Base-by-base conservation (phyloP, 2,888 invertebrate genomes). In the Acleris sparsana region DNA sequence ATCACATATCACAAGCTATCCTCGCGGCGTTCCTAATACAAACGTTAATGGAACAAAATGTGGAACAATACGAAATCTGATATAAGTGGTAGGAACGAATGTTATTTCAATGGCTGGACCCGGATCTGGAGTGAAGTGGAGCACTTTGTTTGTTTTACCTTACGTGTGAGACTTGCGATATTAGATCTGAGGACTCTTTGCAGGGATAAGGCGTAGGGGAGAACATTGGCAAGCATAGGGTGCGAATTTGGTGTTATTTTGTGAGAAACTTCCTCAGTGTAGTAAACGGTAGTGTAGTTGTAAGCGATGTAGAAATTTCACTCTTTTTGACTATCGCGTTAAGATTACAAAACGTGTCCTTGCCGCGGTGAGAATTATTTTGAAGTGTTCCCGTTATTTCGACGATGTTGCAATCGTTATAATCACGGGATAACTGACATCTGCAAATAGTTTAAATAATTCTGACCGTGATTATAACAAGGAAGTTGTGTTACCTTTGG, bases 31-130 rank as follows among this genome's bases (percentile, higher is more conserved):
- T 79, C 74, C 77, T 79, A 75, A 78, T 73, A 81, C 76, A 80
- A 80, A 83, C 85, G 82, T 82, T 88, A 89, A 89, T 89, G 86
- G 89, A 85, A 87, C 78, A 84, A 81, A 84, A 82, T 80, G 80
- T 83, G 81, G 80, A 87, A 90, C 89, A 90, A 89, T 86, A 84
- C 83, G 89, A 85, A 90, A 91, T 90, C 87, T 79, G 89, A 90
- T 89, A 89, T 88, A 83, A 88, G 87, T 85, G 86, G 85, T 82
- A 81, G 75, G 73, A 72, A 79, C 77, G 76, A 82, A 83, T 89
- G 88, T 89, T 91, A 86, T 91, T 89, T 84, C 86, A 87, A 85
- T 81, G 74, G 57, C 67, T 56, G 71, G 74, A 74, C 71, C 72
- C 68, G 65, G 53, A 75, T 70, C 72, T 56, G 59, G 66, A 73